These are phyloP conservation scores for Rhingia campestris DNA, from an alignment of 2,888 invertebrate species.

Conservation along the genomic window DNA sequence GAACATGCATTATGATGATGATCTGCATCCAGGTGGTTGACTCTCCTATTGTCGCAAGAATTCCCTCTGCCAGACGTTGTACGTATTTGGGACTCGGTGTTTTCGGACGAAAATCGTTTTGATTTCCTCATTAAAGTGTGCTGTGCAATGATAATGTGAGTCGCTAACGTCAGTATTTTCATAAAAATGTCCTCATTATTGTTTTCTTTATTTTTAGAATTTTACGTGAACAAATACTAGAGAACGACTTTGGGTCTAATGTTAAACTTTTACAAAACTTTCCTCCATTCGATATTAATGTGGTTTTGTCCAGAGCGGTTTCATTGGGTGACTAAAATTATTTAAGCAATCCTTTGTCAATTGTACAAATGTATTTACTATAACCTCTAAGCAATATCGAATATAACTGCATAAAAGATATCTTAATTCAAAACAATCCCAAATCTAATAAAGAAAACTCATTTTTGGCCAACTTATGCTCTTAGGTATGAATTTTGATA, in stretches of 20 bases:
- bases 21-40: slow-evolving; percentile 89
- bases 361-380: slow-evolving; percentile 68
- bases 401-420: slow-evolving; percentile 34
- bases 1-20: background rate
- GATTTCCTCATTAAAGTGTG: slow-evolving; percentile 95
- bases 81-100: slow-evolving; percentile 98
- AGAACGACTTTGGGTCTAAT: slow-evolving; percentile 95
- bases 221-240: slow-evolving; percentile 91
- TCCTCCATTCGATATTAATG: slow-evolving; percentile 93
- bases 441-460: slow-evolving; percentile 47
- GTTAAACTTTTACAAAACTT: slow-evolving; percentile 97
- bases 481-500: slow-evolving; percentile 60
- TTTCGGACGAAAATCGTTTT: slow-evolving; percentile 95
- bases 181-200: background rate
- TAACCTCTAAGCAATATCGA: slow-evolving; percentile 57
- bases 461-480: slow-evolving; percentile 65
- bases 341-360: slow-evolving; percentile 57
- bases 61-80: slow-evolving; percentile 98
- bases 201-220: slow-evolving; percentile 85
- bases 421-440: slow-evolving; percentile 24
- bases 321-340: slow-evolving; percentile 76
- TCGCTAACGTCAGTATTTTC: slow-evolving; percentile 75
- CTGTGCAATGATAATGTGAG: slow-evolving; percentile 98
- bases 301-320: slow-evolving; percentile 91
- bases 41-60: slow-evolving; percentile 97